Conservation (phyloP, 2,113 vertebrate genomes). For the Rhynchomys soricoides region DNA sequence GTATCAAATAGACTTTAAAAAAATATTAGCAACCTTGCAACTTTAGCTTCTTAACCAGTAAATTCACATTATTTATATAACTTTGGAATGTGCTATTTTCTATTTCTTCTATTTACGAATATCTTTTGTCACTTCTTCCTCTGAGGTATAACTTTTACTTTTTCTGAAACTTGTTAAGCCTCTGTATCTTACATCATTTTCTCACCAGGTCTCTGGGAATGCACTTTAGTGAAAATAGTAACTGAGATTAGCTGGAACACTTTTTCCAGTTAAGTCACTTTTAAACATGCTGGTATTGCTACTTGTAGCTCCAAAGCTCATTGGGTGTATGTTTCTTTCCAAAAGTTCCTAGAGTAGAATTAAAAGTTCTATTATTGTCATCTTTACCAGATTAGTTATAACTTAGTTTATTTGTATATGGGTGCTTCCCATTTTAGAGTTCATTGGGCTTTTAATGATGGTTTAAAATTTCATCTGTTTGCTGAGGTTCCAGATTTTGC, state of each 20-base stretch:
- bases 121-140: background rate
- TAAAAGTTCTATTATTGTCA: background rate
- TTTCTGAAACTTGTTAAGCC: background rate
- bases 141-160: background rate
- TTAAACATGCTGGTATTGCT: background rate
- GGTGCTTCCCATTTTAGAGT: background rate
- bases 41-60: background rate
- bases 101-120: conserved; percentile 23
- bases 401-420: background rate
- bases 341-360: background rate
- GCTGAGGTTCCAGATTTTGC: conserved; percentile 37
- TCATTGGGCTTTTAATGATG: background rate
- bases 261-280: background rate
- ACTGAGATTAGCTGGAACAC: background rate
- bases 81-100: background rate
- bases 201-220: background rate
- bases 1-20: background rate
- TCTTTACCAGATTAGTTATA: background rate
- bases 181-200: background rate
- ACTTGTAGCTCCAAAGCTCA: background rate
- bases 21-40: background rate
- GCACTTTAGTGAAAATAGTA: background rate
- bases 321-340: background rate
- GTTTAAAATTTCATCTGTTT: conserved; percentile 50
- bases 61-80: background rate